These are phyloP conservation scores for Cyaniris semiargus DNA, from an alignment of 2,888 invertebrate species.

Conservation along the genomic window DNA sequence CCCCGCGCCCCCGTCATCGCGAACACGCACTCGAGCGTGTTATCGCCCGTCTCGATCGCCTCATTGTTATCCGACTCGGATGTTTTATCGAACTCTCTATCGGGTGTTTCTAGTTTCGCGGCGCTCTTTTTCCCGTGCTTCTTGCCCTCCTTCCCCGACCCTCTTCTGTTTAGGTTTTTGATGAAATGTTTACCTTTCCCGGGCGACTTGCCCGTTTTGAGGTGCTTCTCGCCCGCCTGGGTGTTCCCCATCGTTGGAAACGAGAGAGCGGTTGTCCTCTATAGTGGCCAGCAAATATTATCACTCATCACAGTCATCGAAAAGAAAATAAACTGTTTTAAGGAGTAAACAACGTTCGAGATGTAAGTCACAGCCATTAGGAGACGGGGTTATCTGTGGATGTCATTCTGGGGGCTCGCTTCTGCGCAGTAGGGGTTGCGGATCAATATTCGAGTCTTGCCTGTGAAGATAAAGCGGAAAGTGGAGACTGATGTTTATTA, in stretches of 20 bases:
- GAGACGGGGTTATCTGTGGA: neutral
- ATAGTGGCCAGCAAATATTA: neutral
- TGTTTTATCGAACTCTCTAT: constrained; percentile 70
- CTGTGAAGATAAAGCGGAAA: neutral
- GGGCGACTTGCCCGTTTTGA: constrained; percentile 78
- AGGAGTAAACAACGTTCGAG: neutral
- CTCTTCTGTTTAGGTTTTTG: constrained; percentile 72
- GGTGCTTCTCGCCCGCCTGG: constrained; percentile 75
- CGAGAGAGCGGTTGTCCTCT: neutral
- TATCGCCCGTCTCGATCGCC: constrained; percentile 70
- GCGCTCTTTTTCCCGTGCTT: constrained; percentile 70
- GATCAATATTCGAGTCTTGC: constrained; percentile 3
- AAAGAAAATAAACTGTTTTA: constrained; percentile 8
- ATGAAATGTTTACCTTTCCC: constrained; percentile 80
- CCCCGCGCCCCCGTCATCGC: constrained; percentile 49
- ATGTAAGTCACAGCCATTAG: constrained; percentile 15
- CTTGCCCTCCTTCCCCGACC: constrained; percentile 66
- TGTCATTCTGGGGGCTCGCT: constrained; percentile 12
- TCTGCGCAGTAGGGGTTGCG: constrained; percentile 13
- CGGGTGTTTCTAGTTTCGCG: constrained; percentile 61
- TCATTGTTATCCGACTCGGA: constrained; percentile 75
- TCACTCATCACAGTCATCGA: neutral
- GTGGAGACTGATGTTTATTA: neutral
- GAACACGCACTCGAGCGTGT: constrained; percentile 72
- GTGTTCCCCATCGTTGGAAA: constrained; percentile 74